Base-by-base conservation (phyloP, 2,888 invertebrate genomes). In the Andrena trimmerana region DNA sequence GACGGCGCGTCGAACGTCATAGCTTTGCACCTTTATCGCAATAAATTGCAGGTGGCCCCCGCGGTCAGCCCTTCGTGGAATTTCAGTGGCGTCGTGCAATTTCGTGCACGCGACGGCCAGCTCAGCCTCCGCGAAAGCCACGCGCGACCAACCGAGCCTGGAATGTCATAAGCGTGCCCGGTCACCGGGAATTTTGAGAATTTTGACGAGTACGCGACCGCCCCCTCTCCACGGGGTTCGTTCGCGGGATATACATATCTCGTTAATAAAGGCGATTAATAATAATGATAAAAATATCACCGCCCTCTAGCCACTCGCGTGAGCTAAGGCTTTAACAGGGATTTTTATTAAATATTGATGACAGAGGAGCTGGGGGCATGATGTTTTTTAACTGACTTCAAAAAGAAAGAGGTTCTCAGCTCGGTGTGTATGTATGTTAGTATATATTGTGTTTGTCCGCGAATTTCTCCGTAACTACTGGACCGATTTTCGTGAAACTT, bases 21-120 rank as follows among this genome's bases (percentile, higher is more conserved):
- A 84, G 86, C 85, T 83, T 88, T 81, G 89, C 89, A 88, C 79
- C 83, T 87, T 88, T 89, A 86, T 89, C 87, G 84, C 75, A 29
- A 86, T 86, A 86, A 88, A 86, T 89, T 88, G 88, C 88, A 80
- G 78, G 67, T n/a, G 65, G 48, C 42, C 72, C 60, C 42, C 52
- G 60, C 62, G 84, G 87, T 82, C 89, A 85, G 88, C 80, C 83
- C 82, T 90, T 90, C 90, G 82, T 84, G 88, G 91, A 92, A 92
- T 90, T 91, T 89, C 85, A 88, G 66, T 79, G 81, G 84, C 83
- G 89, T 90, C 85, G 86, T 77, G 86, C 88, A 91, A 92, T 92
- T 92, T 92, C 85, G 88, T 84, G 90, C 92, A 92, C 92, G 92
- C 92, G 90, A 92, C 90, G 86, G 88, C 88, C 88, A 84, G 78